A percentile compares a stretch with the other conserved stretches of the same genome.
These are phyloP conservation scores for Dryas iulia DNA, from an alignment of 1,140 invertebrate species.

Conservation along the genomic window DNA sequence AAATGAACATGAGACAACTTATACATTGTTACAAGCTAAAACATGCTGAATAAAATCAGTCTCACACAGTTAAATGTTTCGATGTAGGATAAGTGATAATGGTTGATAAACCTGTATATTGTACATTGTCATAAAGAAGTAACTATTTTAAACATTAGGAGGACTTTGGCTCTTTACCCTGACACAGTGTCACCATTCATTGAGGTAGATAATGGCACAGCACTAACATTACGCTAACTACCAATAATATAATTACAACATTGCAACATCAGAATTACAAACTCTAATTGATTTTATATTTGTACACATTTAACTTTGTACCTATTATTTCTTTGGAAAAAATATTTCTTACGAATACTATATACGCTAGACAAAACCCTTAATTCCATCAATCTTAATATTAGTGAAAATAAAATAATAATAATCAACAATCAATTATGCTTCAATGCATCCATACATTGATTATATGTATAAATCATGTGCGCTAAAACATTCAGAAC, in stretches of 20 bases:
- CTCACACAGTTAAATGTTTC: slow-evolving; percentile 50
- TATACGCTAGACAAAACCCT: slow-evolving; percentile 53
- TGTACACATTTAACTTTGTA: slow-evolving; percentile 65
- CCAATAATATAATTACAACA: slow-evolving; percentile 61
- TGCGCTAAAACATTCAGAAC: slow-evolving; percentile 64
- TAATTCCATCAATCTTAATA: slow-evolving; percentile 46
- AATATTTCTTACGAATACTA: slow-evolving; percentile 41
- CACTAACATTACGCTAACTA: slow-evolving; percentile 69
- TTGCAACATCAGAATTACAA: slow-evolving; percentile 70
- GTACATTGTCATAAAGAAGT: slow-evolving; percentile 50
- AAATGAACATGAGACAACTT: not conserved
- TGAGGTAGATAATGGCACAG: slow-evolving; percentile 77
- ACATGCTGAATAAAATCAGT: slow-evolving; percentile 55
- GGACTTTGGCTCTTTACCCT: slow-evolving; percentile 77
- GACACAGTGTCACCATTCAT: slow-evolving; percentile 50
- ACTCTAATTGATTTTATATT: slow-evolving; percentile 55
- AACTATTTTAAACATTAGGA: slow-evolving; percentile 67
- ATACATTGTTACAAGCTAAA: not conserved
- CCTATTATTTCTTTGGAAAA: slow-evolving; percentile 78
- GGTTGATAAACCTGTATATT: slow-evolving; percentile 36
- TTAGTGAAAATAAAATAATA: slow-evolving; percentile 77
- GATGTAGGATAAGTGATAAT: slow-evolving; percentile 33
- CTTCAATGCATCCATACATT: slow-evolving; percentile 57
- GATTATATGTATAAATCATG: slow-evolving; percentile 47
- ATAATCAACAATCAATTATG: slow-evolving; percentile 76